A percentile compares a stretch with the other conserved stretches of the same genome.
Evolutionary conservation across 2,797 vertebrate genomes (phyloP).

Genomic region (Betta splendens): DNA sequence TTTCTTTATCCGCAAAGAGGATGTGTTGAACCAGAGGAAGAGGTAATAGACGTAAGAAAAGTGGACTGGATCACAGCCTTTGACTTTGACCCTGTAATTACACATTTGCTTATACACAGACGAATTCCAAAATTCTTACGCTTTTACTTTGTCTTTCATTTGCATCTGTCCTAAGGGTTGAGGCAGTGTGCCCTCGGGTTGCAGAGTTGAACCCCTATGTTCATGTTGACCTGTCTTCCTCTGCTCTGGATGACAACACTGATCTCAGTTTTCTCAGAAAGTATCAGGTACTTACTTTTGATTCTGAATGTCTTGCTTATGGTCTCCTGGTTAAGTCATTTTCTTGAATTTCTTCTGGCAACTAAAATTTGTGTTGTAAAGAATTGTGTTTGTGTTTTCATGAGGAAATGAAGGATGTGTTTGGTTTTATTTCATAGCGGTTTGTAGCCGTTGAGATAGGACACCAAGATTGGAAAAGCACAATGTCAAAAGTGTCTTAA

Average conservation of each 20-base stretch:
- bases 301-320: neutral
- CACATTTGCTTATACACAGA: neutral
- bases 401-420: neutral
- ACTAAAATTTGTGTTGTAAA: neutral
- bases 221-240: constrained; percentile 85
- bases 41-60: constrained; percentile 78
- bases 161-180: constrained; percentile 79
- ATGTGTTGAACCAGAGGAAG: constrained; percentile 86
- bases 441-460: neutral
- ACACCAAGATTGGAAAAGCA: neutral
- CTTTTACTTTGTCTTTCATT: neutral
- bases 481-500: neutral
- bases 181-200: constrained; percentile 87
- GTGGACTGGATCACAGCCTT: neutral
- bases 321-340: neutral
- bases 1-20: constrained; percentile 94
- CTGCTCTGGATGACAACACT: constrained; percentile 83
- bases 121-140: neutral
- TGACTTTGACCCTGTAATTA: neutral
- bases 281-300: constrained; percentile 83
- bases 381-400: neutral
- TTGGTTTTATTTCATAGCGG: constrained; percentile 4
- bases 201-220: constrained; percentile 96
- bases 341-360: neutral
- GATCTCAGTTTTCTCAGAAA: constrained; percentile 91